A percentile compares a stretch with the other conserved stretches of the same genome.
phyloP scores from a whole-genome alignment of 2,797 vertebrate species.

The Sus cebifrons region DNA sequence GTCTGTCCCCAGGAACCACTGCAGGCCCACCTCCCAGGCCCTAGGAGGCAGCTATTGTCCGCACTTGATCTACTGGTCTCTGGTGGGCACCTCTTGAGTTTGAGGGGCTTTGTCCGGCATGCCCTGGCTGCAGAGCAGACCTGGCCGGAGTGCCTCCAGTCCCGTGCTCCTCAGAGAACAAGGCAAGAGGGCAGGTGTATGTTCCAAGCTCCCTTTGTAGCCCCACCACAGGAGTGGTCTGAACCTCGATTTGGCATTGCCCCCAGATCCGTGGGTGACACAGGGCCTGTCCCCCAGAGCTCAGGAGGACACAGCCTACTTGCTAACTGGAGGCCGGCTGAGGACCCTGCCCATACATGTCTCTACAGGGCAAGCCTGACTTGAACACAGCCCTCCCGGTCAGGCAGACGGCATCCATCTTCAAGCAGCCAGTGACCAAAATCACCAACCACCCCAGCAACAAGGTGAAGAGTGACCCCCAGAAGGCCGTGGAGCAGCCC shows the following conservation, averaged over 20 bases:
- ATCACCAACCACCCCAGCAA: constrained; percentile 99
- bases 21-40: too few species aligned
- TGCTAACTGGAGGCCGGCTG: background rate
- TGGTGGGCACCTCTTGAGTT: background rate
- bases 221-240: too few species aligned
- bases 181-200: background rate
- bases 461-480: constrained; percentile 99
- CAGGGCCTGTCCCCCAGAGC: fast-evolving
- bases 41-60: background rate
- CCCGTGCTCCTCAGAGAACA: background rate
- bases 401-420: constrained; percentile 98
- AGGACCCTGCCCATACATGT: background rate
- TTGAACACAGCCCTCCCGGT: constrained; percentile 98
- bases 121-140: background rate
- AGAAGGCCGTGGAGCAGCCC: constrained; percentile 99
- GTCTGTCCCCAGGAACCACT: background rate
- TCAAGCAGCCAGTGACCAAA: constrained; percentile 99
- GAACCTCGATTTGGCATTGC: background rate
- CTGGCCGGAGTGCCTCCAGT: background rate
- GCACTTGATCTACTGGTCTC: background rate
- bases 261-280: background rate
- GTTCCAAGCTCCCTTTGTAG: background rate
- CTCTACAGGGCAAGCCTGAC: constrained; percentile 96
- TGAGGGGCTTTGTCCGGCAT: background rate
- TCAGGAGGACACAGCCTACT: too few species aligned